These are phyloP conservation scores for Oligia latruncula DNA, from an alignment of 2,888 invertebrate species.

Conservation along the genomic window DNA sequence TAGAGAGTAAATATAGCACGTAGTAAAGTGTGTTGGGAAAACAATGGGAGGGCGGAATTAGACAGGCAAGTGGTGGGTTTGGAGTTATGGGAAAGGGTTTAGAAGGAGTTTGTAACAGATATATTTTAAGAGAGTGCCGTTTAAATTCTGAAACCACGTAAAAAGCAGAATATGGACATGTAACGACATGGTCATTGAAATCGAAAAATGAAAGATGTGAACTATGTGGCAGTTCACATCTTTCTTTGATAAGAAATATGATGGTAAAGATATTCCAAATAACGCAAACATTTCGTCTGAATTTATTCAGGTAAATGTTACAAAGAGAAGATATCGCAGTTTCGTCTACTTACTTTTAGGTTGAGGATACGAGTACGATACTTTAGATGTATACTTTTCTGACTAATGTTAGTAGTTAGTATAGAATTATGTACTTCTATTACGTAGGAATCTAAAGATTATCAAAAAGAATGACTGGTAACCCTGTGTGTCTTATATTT, in stretches of 20 bases:
- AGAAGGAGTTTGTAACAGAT: not conserved
- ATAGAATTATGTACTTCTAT: not conserved
- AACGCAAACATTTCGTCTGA: no score
- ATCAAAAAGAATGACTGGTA: constrained; percentile 32
- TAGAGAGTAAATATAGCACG: constrained; percentile 50
- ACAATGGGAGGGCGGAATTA: constrained; percentile 48
- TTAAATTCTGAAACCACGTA: not conserved
- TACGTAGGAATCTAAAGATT: not conserved
- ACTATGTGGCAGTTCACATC: no score
- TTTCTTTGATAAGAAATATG: no score
- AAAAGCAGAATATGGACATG: not conserved
- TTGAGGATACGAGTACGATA: no score
- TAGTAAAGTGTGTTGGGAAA: constrained; percentile 40
- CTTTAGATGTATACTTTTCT: not conserved
- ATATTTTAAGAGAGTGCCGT: not conserved
- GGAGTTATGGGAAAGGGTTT: not conserved
- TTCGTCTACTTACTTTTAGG: not conserved
- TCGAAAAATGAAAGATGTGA: not conserved
- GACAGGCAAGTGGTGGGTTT: constrained; percentile 18
- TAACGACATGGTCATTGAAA: not conserved
- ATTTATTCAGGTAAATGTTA: not conserved
- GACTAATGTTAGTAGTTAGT: not conserved
- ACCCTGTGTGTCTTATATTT: constrained; percentile 76
- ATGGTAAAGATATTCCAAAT: not conserved
- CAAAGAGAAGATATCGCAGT: not conserved